Percentiles rank a stretch among this genome's conserved stretches.
Conservation (phyloP, 2,888 invertebrate genomes). For the Dichetophora obliterata region DNA sequence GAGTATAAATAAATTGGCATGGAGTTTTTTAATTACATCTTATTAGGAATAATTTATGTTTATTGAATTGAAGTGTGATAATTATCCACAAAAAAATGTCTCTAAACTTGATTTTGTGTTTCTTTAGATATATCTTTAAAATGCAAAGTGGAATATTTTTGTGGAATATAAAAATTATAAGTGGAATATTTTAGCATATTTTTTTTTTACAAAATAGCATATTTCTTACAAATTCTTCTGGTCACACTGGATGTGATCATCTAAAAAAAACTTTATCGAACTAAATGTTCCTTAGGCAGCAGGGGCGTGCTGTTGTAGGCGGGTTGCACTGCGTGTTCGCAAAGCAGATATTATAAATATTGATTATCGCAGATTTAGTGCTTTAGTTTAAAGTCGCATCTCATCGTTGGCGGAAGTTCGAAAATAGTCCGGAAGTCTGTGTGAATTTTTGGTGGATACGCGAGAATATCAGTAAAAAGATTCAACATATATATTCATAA, state of each 20-base stretch:
- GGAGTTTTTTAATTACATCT: too few species aligned
- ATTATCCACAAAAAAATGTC: too few species aligned
- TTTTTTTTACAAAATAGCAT: too few species aligned
- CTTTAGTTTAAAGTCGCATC: conserved; percentile 63
- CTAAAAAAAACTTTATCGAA: conserved; percentile 50
- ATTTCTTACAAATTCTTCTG: too few species aligned
- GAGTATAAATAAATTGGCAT: too few species aligned
- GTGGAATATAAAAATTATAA: too few species aligned
- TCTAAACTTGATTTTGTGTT: too few species aligned
- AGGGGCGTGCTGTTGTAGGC: neutral
- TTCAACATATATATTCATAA: conserved; percentile 29
- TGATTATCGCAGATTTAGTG: conserved; percentile 65
- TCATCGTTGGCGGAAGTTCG: conserved; percentile 49
- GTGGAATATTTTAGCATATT: too few species aligned
- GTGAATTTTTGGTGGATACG: conserved; percentile 8
- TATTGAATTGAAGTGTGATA: too few species aligned
- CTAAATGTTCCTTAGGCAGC: conserved; percentile 42
- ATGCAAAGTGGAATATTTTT: too few species aligned
- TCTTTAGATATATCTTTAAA: too few species aligned
- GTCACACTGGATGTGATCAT: conserved; percentile 49
- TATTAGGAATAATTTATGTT: too few species aligned
- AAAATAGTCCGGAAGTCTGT: conserved; percentile 4
- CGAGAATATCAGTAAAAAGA: conserved; percentile 33
- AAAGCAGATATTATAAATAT: conserved; percentile 64
- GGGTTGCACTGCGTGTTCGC: conserved; percentile 32